phyloP scores from a whole-genome alignment of 2,113 vertebrate genomes.

The Galemys pyrenaicus region DNA sequence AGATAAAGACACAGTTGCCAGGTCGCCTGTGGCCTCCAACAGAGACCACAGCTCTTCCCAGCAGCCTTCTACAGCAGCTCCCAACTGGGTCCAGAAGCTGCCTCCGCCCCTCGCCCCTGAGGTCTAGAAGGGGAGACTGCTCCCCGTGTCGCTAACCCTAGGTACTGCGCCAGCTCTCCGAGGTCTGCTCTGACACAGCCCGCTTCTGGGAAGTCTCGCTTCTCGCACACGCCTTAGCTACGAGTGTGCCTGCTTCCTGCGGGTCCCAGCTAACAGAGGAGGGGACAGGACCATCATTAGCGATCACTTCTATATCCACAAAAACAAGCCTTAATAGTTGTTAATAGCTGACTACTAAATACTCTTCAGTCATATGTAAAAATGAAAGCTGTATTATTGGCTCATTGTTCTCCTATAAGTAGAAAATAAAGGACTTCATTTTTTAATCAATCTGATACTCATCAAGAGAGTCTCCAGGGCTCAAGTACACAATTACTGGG shows the following conservation, averaged over 20 bases:
- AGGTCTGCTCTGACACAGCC: neutral
- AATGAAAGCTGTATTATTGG: conserved; percentile 11
- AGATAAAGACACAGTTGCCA: neutral
- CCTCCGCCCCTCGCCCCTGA: neutral
- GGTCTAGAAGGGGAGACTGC: neutral
- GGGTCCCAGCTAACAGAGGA: neutral
- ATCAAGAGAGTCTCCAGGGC: neutral
- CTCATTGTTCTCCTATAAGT: conserved; percentile 26
- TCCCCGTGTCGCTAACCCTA: neutral
- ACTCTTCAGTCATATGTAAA: conserved; percentile 6
- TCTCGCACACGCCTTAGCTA: neutral
- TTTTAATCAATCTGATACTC: conserved; percentile 50
- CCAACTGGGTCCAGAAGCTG: neutral
- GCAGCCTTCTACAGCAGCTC: neutral
- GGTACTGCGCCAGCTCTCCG: too few relatives aligned
- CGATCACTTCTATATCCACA: neutral
- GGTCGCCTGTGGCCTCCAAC: neutral
- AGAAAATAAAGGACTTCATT: conserved; percentile 55
- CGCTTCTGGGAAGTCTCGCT: neutral
- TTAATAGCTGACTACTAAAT: conserved; percentile 7
- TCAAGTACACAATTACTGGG: neutral
- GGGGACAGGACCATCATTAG: neutral
- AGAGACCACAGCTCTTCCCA: neutral
- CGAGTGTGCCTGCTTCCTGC: neutral
- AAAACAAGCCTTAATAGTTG: neutral